A percentile compares a stretch with the other conserved stretches of the same genome.
Evolutionary conservation across 2,113 vertebrate species (phyloP).

Genomic region (Myrmecobius fasciatus): DNA sequence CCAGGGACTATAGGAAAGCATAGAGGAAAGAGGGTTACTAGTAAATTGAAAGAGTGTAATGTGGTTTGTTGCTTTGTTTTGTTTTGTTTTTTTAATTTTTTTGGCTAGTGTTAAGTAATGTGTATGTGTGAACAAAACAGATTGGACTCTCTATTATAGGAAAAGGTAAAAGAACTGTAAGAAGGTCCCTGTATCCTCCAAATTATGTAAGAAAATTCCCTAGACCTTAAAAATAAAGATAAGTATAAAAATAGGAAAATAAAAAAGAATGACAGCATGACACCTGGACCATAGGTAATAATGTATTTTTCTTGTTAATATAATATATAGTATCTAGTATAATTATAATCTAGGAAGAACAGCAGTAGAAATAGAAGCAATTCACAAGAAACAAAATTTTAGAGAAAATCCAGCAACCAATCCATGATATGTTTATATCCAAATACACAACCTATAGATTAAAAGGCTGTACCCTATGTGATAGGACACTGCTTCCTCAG

Average conservation of each 20-base stretch:
- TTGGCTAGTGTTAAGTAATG: background rate
- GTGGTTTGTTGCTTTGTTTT: too few species aligned
- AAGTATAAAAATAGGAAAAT: background rate
- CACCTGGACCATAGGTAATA: background rate
- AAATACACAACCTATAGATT: background rate
- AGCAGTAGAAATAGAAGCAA: background rate
- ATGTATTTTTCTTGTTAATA: background rate
- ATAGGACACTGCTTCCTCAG: background rate
- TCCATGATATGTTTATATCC: background rate
- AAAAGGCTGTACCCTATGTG: background rate
- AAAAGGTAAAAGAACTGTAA: background rate
- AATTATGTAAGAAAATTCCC: background rate
- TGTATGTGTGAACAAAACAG: background rate
- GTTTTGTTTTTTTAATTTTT: background rate
- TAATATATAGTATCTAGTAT: background rate
- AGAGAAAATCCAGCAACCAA: background rate
- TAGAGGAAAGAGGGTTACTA: background rate
- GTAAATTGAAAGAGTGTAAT: background rate
- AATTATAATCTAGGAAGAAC: background rate
- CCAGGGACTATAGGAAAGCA: too few species aligned
- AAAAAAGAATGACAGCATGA: background rate
- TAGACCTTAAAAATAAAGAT: too few species aligned
- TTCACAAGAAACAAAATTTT: background rate
- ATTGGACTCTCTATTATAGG: background rate
- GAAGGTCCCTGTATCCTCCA: background rate